Conservation (phyloP, 2,888 invertebrate species). For the Apocheima hispidaria region DNA sequence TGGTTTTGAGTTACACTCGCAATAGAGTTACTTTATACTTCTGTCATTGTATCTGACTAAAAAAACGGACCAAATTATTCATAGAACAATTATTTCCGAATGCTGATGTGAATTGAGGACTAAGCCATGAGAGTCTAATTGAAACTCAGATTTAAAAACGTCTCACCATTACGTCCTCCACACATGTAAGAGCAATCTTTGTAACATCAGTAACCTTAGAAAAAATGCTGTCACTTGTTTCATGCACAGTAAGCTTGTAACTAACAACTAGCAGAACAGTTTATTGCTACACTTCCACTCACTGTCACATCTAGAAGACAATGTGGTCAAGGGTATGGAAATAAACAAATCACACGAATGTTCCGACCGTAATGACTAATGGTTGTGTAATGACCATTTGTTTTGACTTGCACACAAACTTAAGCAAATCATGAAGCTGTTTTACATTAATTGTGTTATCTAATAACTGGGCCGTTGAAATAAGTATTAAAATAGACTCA, state of each 20-base stretch:
- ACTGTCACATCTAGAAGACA: slow-evolving; percentile 46
- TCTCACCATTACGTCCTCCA: no score
- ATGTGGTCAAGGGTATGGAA: slow-evolving; percentile 65
- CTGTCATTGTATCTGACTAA: no score
- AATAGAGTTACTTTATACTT: no score
- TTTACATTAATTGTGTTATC: no score
- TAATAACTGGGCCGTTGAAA: background rate
- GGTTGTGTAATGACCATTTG: slow-evolving; percentile 2
- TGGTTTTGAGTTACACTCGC: no score
- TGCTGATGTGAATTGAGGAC: no score
- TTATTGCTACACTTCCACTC: slow-evolving; percentile 44
- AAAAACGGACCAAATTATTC: no score
- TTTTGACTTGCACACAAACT: background rate
- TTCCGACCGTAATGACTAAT: slow-evolving; percentile 10
- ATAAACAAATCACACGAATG: slow-evolving; percentile 39
- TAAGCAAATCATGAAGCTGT: background rate
- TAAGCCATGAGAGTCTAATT: no score
- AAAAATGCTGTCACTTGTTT: slow-evolving; percentile 56
- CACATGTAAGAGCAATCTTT: background rate
- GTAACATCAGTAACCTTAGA: slow-evolving; percentile 16
- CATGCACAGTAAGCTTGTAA: slow-evolving; percentile 53
- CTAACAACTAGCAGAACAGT: slow-evolving; percentile 22
- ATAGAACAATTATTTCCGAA: no score
- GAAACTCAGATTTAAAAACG: no score
- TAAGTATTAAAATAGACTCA: no score